phyloP scores from a whole-genome alignment of 2,888 invertebrate genomes.

The Stegophylla sp. region DNA sequence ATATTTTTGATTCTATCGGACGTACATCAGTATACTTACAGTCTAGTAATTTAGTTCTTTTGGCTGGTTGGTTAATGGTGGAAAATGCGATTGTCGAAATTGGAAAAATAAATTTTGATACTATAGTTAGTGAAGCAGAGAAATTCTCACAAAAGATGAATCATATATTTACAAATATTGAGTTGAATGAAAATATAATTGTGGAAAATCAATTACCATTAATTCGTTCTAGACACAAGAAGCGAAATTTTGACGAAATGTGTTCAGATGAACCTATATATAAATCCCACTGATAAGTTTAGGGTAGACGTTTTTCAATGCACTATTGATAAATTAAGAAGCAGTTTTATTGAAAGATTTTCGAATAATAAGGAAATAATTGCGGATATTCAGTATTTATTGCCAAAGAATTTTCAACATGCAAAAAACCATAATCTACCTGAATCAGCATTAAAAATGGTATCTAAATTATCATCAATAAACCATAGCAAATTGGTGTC shows the following conservation, averaged over 20 bases:
- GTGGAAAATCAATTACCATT: slow-evolving; percentile 1
- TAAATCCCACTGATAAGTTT: neutral
- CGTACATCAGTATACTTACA: no score
- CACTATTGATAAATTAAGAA: neutral
- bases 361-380: neutral
- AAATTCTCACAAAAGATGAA: neutral
- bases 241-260: neutral
- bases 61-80: neutral
- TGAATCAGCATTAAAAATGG: slow-evolving; percentile 7
- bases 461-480: no score
- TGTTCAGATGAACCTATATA: slow-evolving; percentile 1
- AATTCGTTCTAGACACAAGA: neutral
- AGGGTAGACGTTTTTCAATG: neutral
- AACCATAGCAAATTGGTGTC: neutral
- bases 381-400: neutral
- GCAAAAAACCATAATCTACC: neutral
- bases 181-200: neutral
- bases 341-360: slow-evolving; percentile 1
- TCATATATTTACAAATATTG: neutral
- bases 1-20: no score
- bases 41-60: no score
- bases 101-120: slow-evolving; percentile 9
- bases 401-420: neutral
- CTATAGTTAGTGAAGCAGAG: neutral
- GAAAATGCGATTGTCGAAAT: neutral